Evolutionary conservation across 1,140 invertebrate genomes (phyloP).

Genomic region (Akabosia matsudoensis): DNA sequence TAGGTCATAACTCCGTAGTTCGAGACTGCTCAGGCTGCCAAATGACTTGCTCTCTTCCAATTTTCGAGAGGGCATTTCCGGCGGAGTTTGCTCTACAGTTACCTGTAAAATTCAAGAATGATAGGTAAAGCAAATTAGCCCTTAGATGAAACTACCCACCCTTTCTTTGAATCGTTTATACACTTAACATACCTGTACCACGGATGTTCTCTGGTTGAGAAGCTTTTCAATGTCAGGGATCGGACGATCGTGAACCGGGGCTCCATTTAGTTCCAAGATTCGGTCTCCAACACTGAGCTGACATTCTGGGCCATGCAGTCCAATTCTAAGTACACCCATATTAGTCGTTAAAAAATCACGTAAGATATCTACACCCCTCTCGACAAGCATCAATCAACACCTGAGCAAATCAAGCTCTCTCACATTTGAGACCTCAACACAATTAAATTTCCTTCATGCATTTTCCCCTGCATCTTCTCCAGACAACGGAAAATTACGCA

Average conservation of each 20-base stretch:
- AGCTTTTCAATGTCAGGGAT: constrained; percentile 73
- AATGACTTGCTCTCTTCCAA: constrained; percentile 43
- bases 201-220: constrained; percentile 67
- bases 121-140: no score
- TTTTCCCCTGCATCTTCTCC: no score
- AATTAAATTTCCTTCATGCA: no score
- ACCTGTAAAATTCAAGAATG: constrained; percentile 35
- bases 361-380: neutral
- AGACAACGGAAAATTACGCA: no score
- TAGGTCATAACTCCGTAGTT: constrained; percentile 34
- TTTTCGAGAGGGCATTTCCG: constrained; percentile 36
- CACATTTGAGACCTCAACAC: no score
- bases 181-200: constrained; percentile 62
- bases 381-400: neutral
- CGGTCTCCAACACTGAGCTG: constrained; percentile 81
- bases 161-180: no score
- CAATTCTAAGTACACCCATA: constrained; percentile 55
- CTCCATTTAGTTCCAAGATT: constrained; percentile 88
- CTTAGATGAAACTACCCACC: no score
- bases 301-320: constrained; percentile 74
- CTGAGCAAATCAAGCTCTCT: neutral
- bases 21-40: constrained; percentile 44
- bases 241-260: constrained; percentile 73
- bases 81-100: constrained; percentile 41
- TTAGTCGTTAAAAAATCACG: neutral